Evolutionary conservation across 2,888 invertebrate genomes (phyloP).

Genomic region (Watsonalla cultraria): DNA sequence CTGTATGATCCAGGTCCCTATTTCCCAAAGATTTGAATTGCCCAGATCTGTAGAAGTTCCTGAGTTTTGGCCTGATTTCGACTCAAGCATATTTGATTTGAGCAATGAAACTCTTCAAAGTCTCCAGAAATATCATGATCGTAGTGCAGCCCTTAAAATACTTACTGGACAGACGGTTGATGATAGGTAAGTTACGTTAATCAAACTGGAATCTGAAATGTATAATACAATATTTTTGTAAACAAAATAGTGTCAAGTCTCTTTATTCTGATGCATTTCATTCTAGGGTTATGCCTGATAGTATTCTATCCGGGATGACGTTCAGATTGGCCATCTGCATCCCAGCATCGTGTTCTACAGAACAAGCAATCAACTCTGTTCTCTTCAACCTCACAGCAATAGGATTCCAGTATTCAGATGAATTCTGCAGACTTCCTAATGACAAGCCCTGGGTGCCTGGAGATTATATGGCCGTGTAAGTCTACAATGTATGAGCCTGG

Average conservation of each 20-base stretch:
- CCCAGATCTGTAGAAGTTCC: constrained; percentile 24
- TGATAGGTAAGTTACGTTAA: not conserved
- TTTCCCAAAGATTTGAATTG: constrained; percentile 25
- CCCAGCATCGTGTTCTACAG: constrained; percentile 50
- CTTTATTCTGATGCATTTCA: not conserved
- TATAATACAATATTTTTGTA: too few relatives aligned
- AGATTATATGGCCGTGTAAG: constrained; percentile 31
- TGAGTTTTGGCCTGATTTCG: constrained; percentile 19
- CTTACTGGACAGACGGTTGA: not conserved
- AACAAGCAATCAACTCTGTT: constrained; percentile 34
- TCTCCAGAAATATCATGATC: constrained; percentile 2
- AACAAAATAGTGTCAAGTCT: not conserved
- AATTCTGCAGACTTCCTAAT: constrained; percentile 49
- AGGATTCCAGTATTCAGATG: constrained; percentile 36
- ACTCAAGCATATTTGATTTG: not conserved
- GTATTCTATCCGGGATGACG: constrained; percentile 7
- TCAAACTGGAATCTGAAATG: too few relatives aligned
- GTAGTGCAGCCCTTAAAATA: not conserved
- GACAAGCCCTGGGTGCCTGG: constrained; percentile 59
- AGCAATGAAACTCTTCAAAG: constrained; percentile 6
- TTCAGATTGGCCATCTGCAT: constrained; percentile 39
- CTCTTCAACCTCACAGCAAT: constrained; percentile 26
- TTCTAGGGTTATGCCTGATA: constrained; percentile 2
- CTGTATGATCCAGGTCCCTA: constrained; percentile 46
- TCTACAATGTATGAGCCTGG: not conserved